Conservation (phyloP, 2,113 vertebrate genomes). For the Corydoras sp. region DNA sequence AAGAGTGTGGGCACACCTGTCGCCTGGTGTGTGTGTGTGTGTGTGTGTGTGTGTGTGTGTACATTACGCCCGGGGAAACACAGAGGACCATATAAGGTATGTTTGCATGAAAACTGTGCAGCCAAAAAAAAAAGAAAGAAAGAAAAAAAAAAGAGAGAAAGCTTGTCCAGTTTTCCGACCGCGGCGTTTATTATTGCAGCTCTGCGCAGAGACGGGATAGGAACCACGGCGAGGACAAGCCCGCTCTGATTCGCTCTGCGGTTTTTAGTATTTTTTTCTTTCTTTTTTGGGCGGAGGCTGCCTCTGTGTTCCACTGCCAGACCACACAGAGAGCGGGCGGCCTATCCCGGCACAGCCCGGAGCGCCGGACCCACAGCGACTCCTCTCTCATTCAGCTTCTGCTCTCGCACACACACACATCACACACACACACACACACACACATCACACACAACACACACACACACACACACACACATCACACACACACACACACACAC, state of each 20-base stretch:
- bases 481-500: too few relatives aligned
- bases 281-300: constrained; percentile 37
- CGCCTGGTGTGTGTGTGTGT: too few relatives aligned
- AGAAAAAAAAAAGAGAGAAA: neutral
- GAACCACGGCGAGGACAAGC: constrained; percentile 27
- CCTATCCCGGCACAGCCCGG: constrained; percentile 25
- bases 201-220: neutral
- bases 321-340: constrained; percentile 37
- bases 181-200: neutral
- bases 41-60: neutral
- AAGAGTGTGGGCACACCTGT: too few relatives aligned
- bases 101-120: neutral
- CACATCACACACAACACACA: too few relatives aligned
- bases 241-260: constrained; percentile 35
- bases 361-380: neutral
- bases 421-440: constrained; percentile 4
- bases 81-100: too few relatives aligned
- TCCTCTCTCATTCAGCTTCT: neutral
- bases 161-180: neutral
- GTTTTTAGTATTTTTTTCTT: constrained; percentile 12
- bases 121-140: neutral
- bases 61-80: neutral
- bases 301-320: constrained; percentile 38
- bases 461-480: too few relatives aligned
- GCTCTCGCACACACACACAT: neutral